Evolutionary conservation across 2,797 vertebrate genomes (phyloP).

Genomic region (Tragopan temminckii): DNA sequence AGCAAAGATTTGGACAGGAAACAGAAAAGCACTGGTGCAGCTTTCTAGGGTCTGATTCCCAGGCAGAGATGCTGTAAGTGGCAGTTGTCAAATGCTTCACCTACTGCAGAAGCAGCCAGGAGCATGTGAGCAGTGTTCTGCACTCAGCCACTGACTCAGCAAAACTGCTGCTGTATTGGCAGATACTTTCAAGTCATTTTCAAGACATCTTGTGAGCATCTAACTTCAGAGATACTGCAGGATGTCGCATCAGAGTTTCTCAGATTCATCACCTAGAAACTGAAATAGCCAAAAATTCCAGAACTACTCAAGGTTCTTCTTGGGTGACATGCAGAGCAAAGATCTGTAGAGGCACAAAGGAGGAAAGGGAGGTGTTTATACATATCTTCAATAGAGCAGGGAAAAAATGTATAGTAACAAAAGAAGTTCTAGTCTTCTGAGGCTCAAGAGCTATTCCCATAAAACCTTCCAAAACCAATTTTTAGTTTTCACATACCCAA

Average conservation of each 20-base stretch:
- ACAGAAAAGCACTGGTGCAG: background rate
- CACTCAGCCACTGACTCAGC: fast-evolving
- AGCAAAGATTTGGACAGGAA: background rate
- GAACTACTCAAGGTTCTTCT: background rate
- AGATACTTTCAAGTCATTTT: background rate
- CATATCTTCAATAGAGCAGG: background rate
- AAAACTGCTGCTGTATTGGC: background rate
- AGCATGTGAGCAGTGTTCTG: background rate
- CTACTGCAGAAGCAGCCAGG: background rate
- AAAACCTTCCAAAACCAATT: background rate
- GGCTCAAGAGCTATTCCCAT: background rate
- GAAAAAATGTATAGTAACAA: background rate
- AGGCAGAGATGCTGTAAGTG: background rate
- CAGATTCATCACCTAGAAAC: background rate
- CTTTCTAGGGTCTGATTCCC: background rate
- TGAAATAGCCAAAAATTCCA: background rate
- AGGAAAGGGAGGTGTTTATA: background rate
- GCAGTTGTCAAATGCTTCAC: background rate
- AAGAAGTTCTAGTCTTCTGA: background rate
- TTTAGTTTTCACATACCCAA: background rate
- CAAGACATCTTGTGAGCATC: background rate
- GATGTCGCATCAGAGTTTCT: background rate
- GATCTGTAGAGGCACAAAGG: background rate
- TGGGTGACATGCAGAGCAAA: background rate
- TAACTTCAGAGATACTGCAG: background rate